Evolutionary conservation across 2,888 invertebrate species (phyloP).

Genomic region (Amitus sp.): DNA sequence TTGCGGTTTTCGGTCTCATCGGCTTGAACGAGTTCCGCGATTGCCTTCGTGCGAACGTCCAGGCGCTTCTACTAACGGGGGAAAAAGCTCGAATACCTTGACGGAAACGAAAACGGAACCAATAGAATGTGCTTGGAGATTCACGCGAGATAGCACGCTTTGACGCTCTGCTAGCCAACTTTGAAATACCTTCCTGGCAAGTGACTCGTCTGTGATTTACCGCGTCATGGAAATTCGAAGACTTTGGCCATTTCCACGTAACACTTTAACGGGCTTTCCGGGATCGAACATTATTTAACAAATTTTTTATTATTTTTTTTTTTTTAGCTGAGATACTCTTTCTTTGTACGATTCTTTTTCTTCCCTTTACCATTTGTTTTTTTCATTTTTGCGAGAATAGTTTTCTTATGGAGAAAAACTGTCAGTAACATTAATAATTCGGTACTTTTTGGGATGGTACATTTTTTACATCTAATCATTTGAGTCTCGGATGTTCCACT

Average conservation of each 20-base stretch:
- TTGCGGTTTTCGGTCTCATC: not conserved
- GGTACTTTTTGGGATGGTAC: no score
- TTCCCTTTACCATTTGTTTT: no score
- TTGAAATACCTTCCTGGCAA: conserved; percentile 49
- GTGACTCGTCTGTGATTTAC: conserved; percentile 46
- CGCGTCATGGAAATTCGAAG: conserved; percentile 22
- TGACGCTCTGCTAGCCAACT: conserved; percentile 53
- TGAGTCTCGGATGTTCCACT: no score
- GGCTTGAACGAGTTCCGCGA: not conserved
- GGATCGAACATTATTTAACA: not conserved
- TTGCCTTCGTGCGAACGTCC: not conserved
- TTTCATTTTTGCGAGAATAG: no score
- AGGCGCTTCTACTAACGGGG: not conserved
- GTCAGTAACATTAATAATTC: no score
- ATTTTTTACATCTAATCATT: no score
- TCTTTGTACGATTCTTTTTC: not conserved
- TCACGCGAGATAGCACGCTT: conserved; percentile 49
- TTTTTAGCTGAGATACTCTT: not conserved
- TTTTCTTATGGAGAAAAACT: no score
- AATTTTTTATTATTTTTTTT: not conserved
- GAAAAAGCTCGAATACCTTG: conserved; percentile 32
- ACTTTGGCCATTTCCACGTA: conserved; percentile 3
- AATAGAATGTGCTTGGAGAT: conserved; percentile 39
- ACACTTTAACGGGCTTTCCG: not conserved
- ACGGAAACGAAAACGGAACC: conserved; percentile 37